Conservation (phyloP, 2,888 invertebrate species). For the Dorcus parallelipipedus region DNA sequence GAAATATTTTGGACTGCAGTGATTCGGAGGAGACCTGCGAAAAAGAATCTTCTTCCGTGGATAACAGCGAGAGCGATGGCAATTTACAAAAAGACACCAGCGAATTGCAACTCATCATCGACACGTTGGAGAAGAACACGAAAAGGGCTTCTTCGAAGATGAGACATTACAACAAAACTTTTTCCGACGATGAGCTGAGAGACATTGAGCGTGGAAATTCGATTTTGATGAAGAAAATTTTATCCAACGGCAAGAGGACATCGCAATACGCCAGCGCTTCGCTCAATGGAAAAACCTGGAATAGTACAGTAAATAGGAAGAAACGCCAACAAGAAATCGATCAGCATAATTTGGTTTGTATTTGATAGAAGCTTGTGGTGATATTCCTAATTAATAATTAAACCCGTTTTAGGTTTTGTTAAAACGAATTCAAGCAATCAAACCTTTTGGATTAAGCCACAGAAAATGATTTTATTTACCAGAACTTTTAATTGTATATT, state of each 20-base stretch:
- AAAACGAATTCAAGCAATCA: constrained; percentile 32
- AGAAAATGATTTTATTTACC: background rate
- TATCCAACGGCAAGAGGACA: constrained; percentile 27
- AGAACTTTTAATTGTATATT: background rate
- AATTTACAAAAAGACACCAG: background rate
- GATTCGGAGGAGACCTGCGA: constrained; percentile 6
- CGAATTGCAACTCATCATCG: constrained; percentile 5
- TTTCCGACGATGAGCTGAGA: constrained; percentile 26
- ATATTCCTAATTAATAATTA: background rate
- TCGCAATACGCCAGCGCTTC: constrained; percentile 19
- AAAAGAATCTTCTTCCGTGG: background rate
- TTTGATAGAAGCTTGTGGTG: background rate
- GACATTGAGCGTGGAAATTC: constrained; percentile 31
- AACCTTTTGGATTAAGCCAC: constrained; percentile 30
- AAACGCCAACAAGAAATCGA: constrained; percentile 33
- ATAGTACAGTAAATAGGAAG: constrained; percentile 31
- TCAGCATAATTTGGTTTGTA: constrained; percentile 32
- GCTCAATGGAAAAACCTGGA: constrained; percentile 20
- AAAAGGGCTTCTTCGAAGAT: background rate
- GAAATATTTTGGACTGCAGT: constrained; percentile 2
- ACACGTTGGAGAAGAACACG: background rate
- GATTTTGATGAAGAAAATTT: constrained; percentile 31
- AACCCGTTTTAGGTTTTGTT: constrained; percentile 9
- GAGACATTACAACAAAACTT: constrained; percentile 25
- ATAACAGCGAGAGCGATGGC: background rate